Conservation (phyloP, 2,888 invertebrate species). For the Ptilodon capucinus region DNA sequence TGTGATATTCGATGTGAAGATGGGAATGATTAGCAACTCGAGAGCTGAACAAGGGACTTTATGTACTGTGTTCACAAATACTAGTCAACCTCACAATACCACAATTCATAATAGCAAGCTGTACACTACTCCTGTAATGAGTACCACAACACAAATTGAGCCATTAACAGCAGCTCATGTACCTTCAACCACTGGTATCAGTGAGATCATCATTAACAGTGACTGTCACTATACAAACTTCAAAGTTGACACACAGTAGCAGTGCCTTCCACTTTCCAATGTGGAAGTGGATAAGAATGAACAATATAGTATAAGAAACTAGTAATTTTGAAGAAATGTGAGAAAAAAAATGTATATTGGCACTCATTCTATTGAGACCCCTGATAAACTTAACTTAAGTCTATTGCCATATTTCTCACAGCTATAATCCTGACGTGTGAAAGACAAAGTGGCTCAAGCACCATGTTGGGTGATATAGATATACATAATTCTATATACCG, state of each 20-base stretch:
- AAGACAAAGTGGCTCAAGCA: too few relatives aligned
- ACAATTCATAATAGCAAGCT: slow-evolving; percentile 58
- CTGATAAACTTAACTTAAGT: too few relatives aligned
- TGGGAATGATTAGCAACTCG: slow-evolving; percentile 76
- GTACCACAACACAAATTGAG: slow-evolving; percentile 60
- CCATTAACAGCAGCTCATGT: slow-evolving; percentile 51
- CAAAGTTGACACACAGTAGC: slow-evolving; percentile 73
- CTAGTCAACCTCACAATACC: slow-evolving; percentile 40
- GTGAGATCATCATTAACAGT: slow-evolving; percentile 70
- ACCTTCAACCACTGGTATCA: slow-evolving; percentile 61
- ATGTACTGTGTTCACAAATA: slow-evolving; percentile 54
- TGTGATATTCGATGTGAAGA: slow-evolving; percentile 83
- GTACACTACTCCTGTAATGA: slow-evolving; percentile 58
- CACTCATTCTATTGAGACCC: too few relatives aligned
- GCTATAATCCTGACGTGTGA: too few relatives aligned
- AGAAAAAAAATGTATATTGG: too few relatives aligned
- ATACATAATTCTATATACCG: too few relatives aligned
- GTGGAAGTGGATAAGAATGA: slow-evolving; percentile 66
- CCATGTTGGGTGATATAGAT: too few relatives aligned
- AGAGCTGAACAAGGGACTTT: slow-evolving; percentile 47
- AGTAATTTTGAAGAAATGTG: slow-evolving; percentile 5
- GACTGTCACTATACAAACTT: slow-evolving; percentile 72
- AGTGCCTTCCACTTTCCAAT: slow-evolving; percentile 65
- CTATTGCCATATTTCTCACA: too few relatives aligned
- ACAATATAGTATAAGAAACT: slow-evolving; percentile 39